Evolutionary conservation across 2,797 vertebrate genomes (phyloP).

Genomic region (Valencia hispanica): DNA sequence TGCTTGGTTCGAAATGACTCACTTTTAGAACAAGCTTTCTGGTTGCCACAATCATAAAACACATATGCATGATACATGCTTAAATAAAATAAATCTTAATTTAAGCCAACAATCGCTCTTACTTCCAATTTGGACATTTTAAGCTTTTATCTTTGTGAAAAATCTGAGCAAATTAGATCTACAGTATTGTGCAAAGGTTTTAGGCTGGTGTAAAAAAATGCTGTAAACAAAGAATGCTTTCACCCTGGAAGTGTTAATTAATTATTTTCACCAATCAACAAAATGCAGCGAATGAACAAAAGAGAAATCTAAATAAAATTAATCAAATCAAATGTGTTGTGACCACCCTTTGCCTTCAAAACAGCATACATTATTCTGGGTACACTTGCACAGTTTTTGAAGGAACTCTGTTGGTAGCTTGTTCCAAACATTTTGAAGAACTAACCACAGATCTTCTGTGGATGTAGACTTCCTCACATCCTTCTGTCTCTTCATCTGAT

Average conservation of each 20-base stretch:
- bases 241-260: no score
- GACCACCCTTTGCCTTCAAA: constrained; percentile 52
- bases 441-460: no score
- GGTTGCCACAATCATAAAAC: not conserved
- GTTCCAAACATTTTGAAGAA: no score
- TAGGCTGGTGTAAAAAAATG: no score
- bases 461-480: no score
- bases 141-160: not conserved
- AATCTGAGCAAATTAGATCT: not conserved
- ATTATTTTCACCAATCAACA: no score
- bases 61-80: not conserved
- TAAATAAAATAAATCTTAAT: not conserved
- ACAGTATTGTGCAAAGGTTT: not conserved
- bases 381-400: not conserved
- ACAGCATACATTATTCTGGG: constrained; percentile 29
- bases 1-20: not conserved
- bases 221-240: no score
- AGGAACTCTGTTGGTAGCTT: no score
- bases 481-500: no score
- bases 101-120: not conserved
- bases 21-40: not conserved
- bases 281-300: no score
- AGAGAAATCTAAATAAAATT: no score
- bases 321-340: no score
- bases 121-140: not conserved